Evolutionary conservation across 2,113 vertebrate genomes (phyloP), one percentile per base, ranked within the genome.

Genomic region (Pollimyrus isidori): DNA sequence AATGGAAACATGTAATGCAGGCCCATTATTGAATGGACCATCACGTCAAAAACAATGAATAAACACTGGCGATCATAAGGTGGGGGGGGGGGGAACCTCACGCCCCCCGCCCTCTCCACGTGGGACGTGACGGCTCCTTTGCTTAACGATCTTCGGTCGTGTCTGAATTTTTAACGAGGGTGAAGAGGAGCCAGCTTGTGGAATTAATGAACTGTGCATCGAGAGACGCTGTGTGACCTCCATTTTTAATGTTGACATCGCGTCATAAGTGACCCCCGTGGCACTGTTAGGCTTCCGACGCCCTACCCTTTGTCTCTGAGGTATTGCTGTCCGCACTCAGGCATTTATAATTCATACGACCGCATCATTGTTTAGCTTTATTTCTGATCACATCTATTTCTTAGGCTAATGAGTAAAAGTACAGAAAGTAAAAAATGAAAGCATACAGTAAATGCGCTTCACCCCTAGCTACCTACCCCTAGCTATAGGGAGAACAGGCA

Each of bases 141-240:
- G 52, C 92, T 86, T 91, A 94, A 94, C 90, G 92, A 94, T 95
- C 93, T 94, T 92, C 45, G 84, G 91, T 92, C 92, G 89, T 91
- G 91, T 93, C 93, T 93, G 90, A 94, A 93, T 95, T 93, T 95
- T 94, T 93, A 93, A 95, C 46, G 48, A 35, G 88, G 88, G 45
- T 10, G 39, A 87, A 90, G 90, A 89, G 90, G 92, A 93, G 87
- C 89, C 91, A 87, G 93, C 93, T 93, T 92, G 89, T 91, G 84
- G 80, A 91, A 92, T 93, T 94, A 94, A 95, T 73, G 93, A 91
- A 91, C 82, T 89, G 89, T 26, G 19, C 86, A 91, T 91, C 7
- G 7, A 82, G 90, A 86, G 90, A 93, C 89, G 90, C 90, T 89
- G 56, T 90, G 89, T 89, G 89, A 83, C 91, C 88, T 93, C 90